Evolutionary conservation across 2,797 vertebrate genomes (phyloP).

Genomic region (Alectoris magna): DNA sequence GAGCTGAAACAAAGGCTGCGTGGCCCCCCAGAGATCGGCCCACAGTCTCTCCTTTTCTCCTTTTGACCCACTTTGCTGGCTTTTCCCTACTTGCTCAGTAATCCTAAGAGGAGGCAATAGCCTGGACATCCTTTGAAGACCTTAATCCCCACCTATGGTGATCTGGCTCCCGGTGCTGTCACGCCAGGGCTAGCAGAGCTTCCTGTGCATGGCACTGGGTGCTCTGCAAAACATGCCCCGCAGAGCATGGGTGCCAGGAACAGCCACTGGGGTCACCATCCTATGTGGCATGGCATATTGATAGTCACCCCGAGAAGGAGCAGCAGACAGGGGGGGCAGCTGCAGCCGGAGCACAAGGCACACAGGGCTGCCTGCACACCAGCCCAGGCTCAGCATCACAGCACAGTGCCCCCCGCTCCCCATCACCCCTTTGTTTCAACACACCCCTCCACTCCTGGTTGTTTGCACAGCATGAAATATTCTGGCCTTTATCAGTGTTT

Average conservation of each 20-base stretch:
- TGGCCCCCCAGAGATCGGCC: background rate
- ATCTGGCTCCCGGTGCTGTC: background rate
- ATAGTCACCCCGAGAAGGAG: background rate
- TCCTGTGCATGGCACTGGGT: rapidly evolving
- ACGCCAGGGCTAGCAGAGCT: background rate
- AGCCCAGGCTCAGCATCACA: rapidly evolving
- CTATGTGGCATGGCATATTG: background rate
- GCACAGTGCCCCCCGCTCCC: background rate
- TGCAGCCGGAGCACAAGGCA: background rate
- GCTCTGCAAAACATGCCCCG: too few relatives aligned
- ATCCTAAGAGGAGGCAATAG: background rate
- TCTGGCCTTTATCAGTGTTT: slow-evolving; percentile 57
- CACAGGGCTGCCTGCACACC: background rate
- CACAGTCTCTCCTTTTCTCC: rapidly evolving
- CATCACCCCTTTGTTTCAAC: slow-evolving; percentile 49
- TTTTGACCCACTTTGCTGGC: background rate
- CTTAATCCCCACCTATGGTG: background rate
- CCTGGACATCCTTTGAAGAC: background rate
- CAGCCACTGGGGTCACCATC: background rate
- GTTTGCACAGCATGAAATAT: slow-evolving; percentile 62
- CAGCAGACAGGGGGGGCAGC: background rate
- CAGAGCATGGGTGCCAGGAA: rapidly evolving
- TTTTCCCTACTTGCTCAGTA: background rate
- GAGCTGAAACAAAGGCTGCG: background rate
- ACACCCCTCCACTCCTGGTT: slow-evolving; percentile 14